phyloP scores from a whole-genome alignment of 2,888 invertebrate species.

The Drosophila rubida region DNA sequence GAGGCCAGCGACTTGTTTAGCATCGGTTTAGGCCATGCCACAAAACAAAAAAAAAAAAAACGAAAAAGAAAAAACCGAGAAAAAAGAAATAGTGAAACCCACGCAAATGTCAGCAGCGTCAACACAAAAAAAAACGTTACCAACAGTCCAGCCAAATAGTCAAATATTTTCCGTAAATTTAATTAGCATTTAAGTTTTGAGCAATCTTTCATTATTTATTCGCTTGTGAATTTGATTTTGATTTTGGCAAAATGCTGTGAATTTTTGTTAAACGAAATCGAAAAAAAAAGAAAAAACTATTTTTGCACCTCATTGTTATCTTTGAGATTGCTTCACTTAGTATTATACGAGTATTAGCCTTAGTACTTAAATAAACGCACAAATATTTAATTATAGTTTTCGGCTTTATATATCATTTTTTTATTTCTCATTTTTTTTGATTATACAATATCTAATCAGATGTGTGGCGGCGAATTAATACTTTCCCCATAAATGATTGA shows the following conservation, averaged over 20 bases:
- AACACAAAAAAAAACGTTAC: conserved; percentile 11
- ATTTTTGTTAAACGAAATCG: conserved; percentile 53
- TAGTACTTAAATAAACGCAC: conserved; percentile 62
- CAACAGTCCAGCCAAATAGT: conserved; percentile 59
- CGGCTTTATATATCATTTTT: not conserved
- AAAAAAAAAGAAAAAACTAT: conserved; percentile 10
- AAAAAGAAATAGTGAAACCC: conserved; percentile 33
- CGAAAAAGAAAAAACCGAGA: conserved; percentile 3
- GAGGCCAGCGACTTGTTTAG: conserved; percentile 66
- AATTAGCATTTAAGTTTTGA: conserved; percentile 76
- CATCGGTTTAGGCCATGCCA: conserved; percentile 23
- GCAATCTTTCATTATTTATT: conserved; percentile 59
- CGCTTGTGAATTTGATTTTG: conserved; percentile 43
- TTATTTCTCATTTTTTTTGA: not conserved
- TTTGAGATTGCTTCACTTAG: conserved; percentile 59
- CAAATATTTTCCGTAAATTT: conserved; percentile 64
- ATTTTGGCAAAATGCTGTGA: conserved; percentile 56
- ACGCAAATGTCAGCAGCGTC: conserved; percentile 45
- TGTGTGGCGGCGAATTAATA: conserved; percentile 39
- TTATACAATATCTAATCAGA: conserved; percentile 50
- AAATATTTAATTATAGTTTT: conserved; percentile 24
- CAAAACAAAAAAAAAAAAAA: conserved; percentile 3
- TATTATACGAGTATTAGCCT: conserved; percentile 65
- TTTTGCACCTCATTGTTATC: conserved; percentile 56
- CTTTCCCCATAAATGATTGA: conserved; percentile 41